Evolutionary conservation across 2,888 invertebrate species (phyloP).

Genomic region (Boloria selene): DNA sequence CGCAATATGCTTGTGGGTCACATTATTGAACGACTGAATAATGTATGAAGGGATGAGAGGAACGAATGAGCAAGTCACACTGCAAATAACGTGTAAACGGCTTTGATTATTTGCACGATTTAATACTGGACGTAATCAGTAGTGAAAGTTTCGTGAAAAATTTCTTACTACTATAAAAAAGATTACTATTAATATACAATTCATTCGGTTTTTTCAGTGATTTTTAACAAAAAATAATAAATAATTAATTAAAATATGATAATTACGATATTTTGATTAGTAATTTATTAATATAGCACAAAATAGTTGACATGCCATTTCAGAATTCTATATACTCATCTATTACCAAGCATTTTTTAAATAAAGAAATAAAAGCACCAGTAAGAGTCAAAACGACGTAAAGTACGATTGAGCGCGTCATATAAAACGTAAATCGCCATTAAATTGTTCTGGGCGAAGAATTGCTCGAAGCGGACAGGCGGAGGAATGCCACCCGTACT

Average conservation of each 20-base stretch:
- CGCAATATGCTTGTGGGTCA: slow-evolving; percentile 28
- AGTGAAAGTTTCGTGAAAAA: too few relatives aligned
- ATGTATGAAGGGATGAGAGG: slow-evolving; percentile 34
- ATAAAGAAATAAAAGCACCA: neutral
- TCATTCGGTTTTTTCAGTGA: too few relatives aligned
- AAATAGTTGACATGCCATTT: too few relatives aligned
- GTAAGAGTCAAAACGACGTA: slow-evolving; percentile 8
- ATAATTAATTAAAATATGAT: too few relatives aligned
- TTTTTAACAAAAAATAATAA: too few relatives aligned
- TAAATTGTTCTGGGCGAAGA: slow-evolving; percentile 15
- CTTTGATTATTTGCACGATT: neutral
- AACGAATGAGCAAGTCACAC: slow-evolving; percentile 26
- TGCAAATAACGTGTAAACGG: slow-evolving; percentile 17
- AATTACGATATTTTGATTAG: too few relatives aligned
- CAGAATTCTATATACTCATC: too few relatives aligned
- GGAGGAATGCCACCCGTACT: too few relatives aligned
- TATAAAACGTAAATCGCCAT: slow-evolving; percentile 23
- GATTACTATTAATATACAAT: too few relatives aligned
- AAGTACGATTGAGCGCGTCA: slow-evolving; percentile 1
- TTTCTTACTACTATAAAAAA: too few relatives aligned
- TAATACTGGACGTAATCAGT: slow-evolving; percentile 1
- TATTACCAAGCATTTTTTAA: neutral
- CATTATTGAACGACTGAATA: slow-evolving; percentile 34
- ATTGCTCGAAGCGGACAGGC: neutral
- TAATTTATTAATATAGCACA: too few relatives aligned